Conservation (phyloP, 1,140 invertebrate species). For the Latrodectus geometricus region DNA sequence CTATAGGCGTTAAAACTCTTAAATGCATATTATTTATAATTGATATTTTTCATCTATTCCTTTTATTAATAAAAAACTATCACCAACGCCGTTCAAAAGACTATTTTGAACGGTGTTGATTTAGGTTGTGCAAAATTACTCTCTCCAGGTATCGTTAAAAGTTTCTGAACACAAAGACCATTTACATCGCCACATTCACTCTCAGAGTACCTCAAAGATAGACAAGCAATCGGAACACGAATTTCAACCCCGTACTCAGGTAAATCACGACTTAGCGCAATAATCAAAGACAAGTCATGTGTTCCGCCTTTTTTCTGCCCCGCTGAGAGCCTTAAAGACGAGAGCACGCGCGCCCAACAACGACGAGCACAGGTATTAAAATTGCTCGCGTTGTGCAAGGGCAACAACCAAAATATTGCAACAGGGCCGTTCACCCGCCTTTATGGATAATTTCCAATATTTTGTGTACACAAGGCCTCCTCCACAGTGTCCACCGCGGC, state of each 20-base stretch:
- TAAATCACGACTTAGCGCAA: constrained; percentile 26
- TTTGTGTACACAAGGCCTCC: constrained; percentile 1
- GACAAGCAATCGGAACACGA: neutral
- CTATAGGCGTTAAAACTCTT: too few relatives aligned
- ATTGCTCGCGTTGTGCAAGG: constrained; percentile 1
- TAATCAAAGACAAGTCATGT: constrained; percentile 37
- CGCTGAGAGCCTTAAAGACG: constrained; percentile 21
- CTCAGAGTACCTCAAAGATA: constrained; percentile 3
- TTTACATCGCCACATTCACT: neutral
- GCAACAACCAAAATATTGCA: constrained; percentile 50
- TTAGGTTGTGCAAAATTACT: too few relatives aligned
- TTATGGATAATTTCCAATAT: constrained; percentile 32
- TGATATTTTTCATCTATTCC: too few relatives aligned
- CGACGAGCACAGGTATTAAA: constrained; percentile 1
- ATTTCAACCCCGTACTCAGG: constrained; percentile 28
- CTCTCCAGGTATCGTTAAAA: too few relatives aligned
- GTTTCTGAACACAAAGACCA: neutral
- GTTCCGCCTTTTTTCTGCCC: constrained; percentile 2
- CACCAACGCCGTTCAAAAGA: too few relatives aligned
- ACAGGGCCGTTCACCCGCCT: constrained; percentile 14
- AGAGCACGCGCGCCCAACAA: constrained; percentile 32
- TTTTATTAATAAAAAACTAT: too few relatives aligned
- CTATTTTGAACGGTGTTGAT: too few relatives aligned
- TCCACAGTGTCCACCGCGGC: neutral
- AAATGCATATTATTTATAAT: too few relatives aligned